Evolutionary conservation across 2,797 vertebrate genomes (phyloP).

Genomic region (Anisognathus igniventris): DNA sequence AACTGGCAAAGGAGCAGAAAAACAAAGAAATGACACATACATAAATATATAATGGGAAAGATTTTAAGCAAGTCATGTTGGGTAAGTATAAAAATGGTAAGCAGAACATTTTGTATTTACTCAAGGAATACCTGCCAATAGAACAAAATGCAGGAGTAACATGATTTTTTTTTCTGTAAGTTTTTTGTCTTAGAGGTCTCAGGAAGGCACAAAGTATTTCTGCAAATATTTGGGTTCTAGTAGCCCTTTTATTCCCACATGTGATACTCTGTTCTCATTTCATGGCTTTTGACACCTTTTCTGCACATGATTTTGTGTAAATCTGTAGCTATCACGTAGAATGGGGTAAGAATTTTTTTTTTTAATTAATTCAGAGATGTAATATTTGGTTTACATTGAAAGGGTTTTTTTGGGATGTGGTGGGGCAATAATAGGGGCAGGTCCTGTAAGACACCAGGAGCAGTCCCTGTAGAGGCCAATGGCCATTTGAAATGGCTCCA

Average conservation of each 20-base stretch:
- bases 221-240: background rate
- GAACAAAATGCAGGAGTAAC: background rate
- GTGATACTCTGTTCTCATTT: background rate
- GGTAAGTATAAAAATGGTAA: background rate
- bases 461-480: fast-evolving
- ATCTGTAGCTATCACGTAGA: background rate
- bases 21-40: background rate
- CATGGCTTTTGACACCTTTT: background rate
- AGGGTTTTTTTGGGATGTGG: background rate
- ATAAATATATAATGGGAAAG: background rate
- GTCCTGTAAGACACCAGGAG: background rate
- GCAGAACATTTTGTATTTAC: background rate
- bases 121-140: background rate
- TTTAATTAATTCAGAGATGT: background rate
- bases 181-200: background rate
- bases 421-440: too few species aligned
- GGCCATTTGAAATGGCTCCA: background rate
- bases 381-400: background rate
- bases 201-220: background rate
- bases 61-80: background rate
- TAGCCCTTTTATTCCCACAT: background rate
- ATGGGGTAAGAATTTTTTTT: background rate
- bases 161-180: background rate
- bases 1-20: background rate
- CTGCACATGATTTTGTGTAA: background rate